Conservation (phyloP, 2,888 invertebrate species). For the Hypsopygia costalis region DNA sequence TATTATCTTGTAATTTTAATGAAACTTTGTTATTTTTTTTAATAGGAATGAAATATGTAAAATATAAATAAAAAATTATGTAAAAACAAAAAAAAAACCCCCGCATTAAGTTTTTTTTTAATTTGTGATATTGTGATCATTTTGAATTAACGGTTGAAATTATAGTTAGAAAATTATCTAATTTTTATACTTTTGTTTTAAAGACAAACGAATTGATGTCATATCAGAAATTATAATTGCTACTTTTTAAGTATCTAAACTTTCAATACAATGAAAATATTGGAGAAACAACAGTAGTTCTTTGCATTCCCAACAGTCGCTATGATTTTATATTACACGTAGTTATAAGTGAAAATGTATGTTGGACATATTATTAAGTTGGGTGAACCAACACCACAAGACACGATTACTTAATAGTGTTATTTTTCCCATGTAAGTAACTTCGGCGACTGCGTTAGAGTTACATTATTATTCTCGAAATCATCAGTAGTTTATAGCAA, state of each 20-base stretch:
- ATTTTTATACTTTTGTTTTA: neutral
- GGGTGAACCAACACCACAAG: neutral
- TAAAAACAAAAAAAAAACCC: neutral
- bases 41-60: neutral
- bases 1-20: too few species aligned
- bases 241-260: neutral
- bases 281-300: neutral
- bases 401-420: too few species aligned
- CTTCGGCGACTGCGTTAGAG: too few species aligned
- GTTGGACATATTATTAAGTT: neutral
- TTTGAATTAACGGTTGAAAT: neutral
- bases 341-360: slow-evolving; percentile 6
- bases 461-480: too few species aligned
- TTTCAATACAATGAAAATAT: neutral
- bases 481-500: too few species aligned
- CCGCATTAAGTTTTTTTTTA: too few species aligned
- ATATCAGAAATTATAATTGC: neutral
- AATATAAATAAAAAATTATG: neutral
- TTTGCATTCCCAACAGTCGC: slow-evolving; percentile 10
- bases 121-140: neutral
- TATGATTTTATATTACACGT: slow-evolving; percentile 4
- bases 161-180: slow-evolving; percentile 2
- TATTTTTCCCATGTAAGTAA: too few species aligned
- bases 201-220: neutral
- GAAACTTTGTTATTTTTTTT: too few species aligned